Conservation (phyloP, 2,888 invertebrate species). For the Cryptus viduatorius region DNA sequence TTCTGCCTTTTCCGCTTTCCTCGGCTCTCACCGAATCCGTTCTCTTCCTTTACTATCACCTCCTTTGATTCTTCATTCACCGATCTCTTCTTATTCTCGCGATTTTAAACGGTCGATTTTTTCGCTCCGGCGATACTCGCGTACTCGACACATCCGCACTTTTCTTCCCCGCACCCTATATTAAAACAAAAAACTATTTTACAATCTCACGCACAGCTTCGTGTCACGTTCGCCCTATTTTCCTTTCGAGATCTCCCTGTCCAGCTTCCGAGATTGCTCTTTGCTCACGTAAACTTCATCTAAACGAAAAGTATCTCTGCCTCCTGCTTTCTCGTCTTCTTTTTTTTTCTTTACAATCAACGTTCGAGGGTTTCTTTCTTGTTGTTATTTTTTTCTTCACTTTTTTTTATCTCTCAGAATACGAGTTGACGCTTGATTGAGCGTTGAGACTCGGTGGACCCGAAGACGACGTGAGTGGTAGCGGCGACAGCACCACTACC, state of each 20-base stretch:
- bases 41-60: not conserved
- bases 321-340: conserved; percentile 30
- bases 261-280: conserved; percentile 4
- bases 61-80: conserved; percentile 42
- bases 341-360: conserved; percentile 19
- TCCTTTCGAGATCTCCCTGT: conserved; percentile 6
- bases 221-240: conserved; percentile 17
- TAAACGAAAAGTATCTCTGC: conserved; percentile 45
- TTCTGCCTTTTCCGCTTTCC: conserved; percentile 25
- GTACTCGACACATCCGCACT: conserved; percentile 62
- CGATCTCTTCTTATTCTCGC: not conserved
- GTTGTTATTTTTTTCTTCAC: not conserved
- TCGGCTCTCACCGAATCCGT: conserved; percentile 6
- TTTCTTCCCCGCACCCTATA: conserved; percentile 12
- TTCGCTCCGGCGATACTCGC: conserved; percentile 40
- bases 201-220: conserved; percentile 28
- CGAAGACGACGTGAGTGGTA: conserved; percentile 49
- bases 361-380: conserved; percentile 13
- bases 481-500: conserved; percentile 50
- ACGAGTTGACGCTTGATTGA: conserved; percentile 15
- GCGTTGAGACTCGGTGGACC: conserved; percentile 48
- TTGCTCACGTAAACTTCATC: conserved; percentile 63
- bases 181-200: conserved; percentile 5
- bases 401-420: conserved; percentile 40
- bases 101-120: conserved; percentile 21